A percentile compares a stretch with the other conserved stretches of the same genome.
Evolutionary conservation across 2,113 vertebrate species (phyloP).

Genomic region (Eptesicus fuscus): DNA sequence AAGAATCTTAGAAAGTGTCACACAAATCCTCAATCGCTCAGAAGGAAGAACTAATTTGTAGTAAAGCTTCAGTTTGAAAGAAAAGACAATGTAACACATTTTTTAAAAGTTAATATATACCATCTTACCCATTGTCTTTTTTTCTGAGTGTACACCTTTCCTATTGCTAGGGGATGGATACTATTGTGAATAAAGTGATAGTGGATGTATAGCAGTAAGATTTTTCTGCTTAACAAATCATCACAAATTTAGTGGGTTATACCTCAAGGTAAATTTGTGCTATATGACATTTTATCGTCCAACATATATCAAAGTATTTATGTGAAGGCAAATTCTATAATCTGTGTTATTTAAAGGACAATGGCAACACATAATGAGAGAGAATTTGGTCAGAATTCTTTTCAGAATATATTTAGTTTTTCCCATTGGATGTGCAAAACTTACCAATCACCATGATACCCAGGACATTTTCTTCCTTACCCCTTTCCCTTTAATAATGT

Average conservation of each 20-base stretch:
- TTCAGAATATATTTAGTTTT: background rate
- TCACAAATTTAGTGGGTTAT: background rate
- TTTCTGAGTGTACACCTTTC: background rate
- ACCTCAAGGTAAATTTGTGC: background rate
- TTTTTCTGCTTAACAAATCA: background rate
- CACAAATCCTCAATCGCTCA: background rate
- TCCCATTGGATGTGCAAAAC: constrained; percentile 1
- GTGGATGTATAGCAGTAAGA: background rate
- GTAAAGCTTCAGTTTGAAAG: background rate
- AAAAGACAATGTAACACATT: background rate
- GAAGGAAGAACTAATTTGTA: background rate
- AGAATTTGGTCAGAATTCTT: background rate
- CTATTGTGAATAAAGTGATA: background rate
- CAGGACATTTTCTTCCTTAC: background rate
- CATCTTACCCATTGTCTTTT: background rate
- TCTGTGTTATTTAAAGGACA: background rate
- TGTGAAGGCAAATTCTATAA: background rate
- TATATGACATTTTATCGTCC: background rate
- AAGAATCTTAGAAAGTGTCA: background rate
- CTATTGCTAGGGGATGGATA: background rate
- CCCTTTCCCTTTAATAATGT: background rate
- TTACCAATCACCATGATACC: background rate
- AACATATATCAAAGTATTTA: background rate
- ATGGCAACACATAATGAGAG: background rate
- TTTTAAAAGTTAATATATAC: background rate